A percentile compares a stretch with the other conserved stretches of the same genome.
Evolutionary conservation across 1,140 invertebrate genomes (phyloP).

Genomic region (Drosophila pseudoobscura): DNA sequence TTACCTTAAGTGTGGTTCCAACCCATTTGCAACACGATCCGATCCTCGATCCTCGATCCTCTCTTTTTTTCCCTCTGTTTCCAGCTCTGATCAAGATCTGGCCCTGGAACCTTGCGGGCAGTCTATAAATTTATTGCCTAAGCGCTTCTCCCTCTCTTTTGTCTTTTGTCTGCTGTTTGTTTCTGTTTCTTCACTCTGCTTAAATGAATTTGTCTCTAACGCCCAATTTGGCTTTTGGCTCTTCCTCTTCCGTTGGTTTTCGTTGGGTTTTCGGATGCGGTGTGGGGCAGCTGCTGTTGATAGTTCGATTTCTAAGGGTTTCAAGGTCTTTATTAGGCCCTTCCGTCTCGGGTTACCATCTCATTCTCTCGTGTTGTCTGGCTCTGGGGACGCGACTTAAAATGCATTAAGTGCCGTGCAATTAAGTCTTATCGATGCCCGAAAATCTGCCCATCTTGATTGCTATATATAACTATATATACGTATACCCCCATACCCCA

Average conservation of each 20-base stretch:
- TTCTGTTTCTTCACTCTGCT: conserved; percentile 18
- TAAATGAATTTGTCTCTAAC: conserved; percentile 83
- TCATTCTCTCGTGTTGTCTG: conserved; percentile 21
- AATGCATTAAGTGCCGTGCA: conserved; percentile 80
- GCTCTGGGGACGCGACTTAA: conserved; percentile 60
- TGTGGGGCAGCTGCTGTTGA: conserved; percentile 61
- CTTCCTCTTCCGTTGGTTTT: conserved; percentile 9
- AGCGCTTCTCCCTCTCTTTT: conserved; percentile 30
- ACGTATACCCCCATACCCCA: conserved; percentile 5
- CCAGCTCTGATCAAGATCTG: conserved; percentile 15
- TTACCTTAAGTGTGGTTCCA: conserved; percentile 49
- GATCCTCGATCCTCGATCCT: conserved; percentile 28
- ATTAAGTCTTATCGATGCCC: conserved; percentile 78
- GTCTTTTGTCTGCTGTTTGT: no score
- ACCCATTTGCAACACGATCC: conserved; percentile 61
- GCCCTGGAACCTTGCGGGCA: conserved; percentile 52
- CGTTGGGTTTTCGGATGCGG: conserved; percentile 5
- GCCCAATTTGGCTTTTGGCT: conserved; percentile 57
- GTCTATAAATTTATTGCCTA: conserved; percentile 81
- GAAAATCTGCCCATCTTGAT: conserved; percentile 69
- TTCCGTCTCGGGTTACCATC: conserved; percentile 65
- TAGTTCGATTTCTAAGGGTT: conserved; percentile 78
- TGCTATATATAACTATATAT: conserved; percentile 30
- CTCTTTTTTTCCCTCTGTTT: background rate
- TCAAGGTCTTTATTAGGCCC: conserved; percentile 74